Evolutionary conservation across 2,888 invertebrate genomes (phyloP).

Genomic region (Mythimna loreyi): DNA sequence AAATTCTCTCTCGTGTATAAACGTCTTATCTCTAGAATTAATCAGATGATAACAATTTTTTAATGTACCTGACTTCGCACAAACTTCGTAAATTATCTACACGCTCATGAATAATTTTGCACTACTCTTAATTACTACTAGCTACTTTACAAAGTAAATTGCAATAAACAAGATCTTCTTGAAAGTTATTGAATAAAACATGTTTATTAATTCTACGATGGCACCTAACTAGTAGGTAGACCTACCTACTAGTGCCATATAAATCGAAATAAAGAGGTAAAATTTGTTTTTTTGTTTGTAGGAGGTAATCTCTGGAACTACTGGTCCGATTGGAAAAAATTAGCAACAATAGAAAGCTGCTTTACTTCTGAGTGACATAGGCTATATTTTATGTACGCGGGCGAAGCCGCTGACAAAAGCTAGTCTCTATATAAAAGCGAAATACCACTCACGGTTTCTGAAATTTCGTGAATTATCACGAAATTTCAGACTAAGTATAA

Average conservation of each 20-base stretch:
- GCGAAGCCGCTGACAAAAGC: too few species aligned
- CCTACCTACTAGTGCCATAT: not conserved
- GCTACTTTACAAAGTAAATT: constrained; percentile 13
- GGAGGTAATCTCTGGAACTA: too few species aligned
- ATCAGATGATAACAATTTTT: constrained; percentile 43
- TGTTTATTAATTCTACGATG: not conserved
- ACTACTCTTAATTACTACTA: constrained; percentile 1
- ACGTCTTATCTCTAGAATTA: constrained; percentile 54
- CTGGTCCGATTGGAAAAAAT: too few species aligned
- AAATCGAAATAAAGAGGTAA: too few species aligned
- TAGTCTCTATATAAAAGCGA: too few species aligned
- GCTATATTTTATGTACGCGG: too few species aligned
- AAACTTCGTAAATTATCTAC: constrained; percentile 24
- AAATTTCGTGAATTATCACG: too few species aligned
- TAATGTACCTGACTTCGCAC: constrained; percentile 7
- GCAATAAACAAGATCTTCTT: constrained; percentile 27
- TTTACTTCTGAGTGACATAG: too few species aligned
- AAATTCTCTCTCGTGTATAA: constrained; percentile 41
- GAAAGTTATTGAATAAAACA: not conserved
- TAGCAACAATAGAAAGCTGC: too few species aligned
- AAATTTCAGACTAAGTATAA: too few species aligned
- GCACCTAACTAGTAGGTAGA: not conserved
- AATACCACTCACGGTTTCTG: too few species aligned
- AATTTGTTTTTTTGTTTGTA: too few species aligned
- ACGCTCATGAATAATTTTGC: constrained; percentile 42